phyloP scores from a whole-genome alignment of 2,113 vertebrate genomes.

The Clarias gariepinus region DNA sequence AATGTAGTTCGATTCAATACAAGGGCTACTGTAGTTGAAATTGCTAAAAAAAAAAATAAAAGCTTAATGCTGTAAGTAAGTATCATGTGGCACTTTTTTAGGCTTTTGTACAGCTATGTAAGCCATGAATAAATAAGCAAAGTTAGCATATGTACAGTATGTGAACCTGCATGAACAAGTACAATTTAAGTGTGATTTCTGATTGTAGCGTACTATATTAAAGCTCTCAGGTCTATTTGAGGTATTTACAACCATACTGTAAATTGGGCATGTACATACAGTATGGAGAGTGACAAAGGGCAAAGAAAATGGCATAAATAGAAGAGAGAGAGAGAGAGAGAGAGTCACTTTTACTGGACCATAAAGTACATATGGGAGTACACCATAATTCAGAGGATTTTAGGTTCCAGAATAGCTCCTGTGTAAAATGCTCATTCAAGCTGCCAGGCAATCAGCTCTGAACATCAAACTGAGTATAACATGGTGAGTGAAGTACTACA shows the following conservation, averaged over 20 bases:
- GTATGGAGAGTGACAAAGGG: background rate
- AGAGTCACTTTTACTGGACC: background rate
- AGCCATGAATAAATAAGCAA: no score
- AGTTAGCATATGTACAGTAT: no score
- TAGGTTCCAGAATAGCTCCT: slow-evolving; percentile 30
- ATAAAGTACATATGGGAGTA: background rate
- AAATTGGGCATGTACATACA: background rate
- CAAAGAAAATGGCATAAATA: background rate
- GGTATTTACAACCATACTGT: slow-evolving; percentile 24
- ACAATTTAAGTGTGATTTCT: slow-evolving; percentile 17
- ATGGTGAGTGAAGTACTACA: background rate
- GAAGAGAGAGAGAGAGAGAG: background rate
- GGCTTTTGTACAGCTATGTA: no score
- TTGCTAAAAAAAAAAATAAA: no score
- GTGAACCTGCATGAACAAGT: background rate
- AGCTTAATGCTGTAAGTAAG: no score
- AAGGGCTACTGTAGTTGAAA: no score
- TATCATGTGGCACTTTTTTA: no score
- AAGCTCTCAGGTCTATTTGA: background rate
- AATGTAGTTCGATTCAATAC: no score
- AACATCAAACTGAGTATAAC: slow-evolving; percentile 35
- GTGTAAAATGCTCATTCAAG: slow-evolving; percentile 25
- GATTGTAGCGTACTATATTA: slow-evolving; percentile 17
- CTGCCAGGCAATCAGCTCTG: slow-evolving; percentile 42
- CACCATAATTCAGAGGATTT: slow-evolving; percentile 33